A percentile compares a stretch with the other conserved stretches of the same genome.
These are phyloP conservation scores for Zelleria hepariella DNA, from an alignment of 2,888 invertebrate species.

Conservation along the genomic window DNA sequence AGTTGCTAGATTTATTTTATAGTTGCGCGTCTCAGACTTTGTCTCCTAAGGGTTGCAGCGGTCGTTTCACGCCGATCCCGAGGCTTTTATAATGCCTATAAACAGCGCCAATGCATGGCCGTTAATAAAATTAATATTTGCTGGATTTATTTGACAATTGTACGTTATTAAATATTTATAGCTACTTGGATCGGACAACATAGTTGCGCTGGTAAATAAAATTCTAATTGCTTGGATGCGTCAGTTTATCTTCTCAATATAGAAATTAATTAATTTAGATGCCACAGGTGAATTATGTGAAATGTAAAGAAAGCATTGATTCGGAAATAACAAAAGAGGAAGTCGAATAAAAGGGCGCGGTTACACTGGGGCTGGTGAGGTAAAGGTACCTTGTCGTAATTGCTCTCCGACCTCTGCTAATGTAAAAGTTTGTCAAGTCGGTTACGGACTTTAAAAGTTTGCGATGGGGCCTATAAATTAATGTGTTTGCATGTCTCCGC, in stretches of 20 bases:
- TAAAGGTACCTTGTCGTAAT: constrained; percentile 47
- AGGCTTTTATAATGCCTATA: constrained; percentile 60
- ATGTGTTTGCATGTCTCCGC: constrained; percentile 56
- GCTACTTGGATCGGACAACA: constrained; percentile 29
- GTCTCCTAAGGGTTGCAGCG: constrained; percentile 48
- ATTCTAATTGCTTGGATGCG: neutral
- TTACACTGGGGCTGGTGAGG: neutral
- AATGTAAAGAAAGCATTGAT: neutral
- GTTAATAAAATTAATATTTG: constrained; percentile 64
- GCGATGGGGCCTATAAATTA: constrained; percentile 56
- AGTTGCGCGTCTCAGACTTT: constrained; percentile 50
- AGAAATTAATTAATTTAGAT: too few relatives aligned
- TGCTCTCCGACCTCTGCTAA: constrained; percentile 47
- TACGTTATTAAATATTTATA: constrained; percentile 60
- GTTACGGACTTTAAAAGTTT: constrained; percentile 55
- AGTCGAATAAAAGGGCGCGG: neutral
- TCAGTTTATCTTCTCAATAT: neutral
- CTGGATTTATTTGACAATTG: constrained; percentile 63
- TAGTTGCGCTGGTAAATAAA: constrained; percentile 41
- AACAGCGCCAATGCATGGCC: constrained; percentile 58
- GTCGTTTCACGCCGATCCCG: constrained; percentile 24
- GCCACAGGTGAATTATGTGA: too few relatives aligned
- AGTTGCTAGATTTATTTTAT: constrained; percentile 70
- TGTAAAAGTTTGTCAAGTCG: constrained; percentile 57
- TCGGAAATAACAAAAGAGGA: too few relatives aligned